Percentiles rank a stretch among this genome's conserved stretches.
Evolutionary conservation across 2,113 vertebrate species (phyloP).

Genomic region (Nannobrachium achirus): DNA sequence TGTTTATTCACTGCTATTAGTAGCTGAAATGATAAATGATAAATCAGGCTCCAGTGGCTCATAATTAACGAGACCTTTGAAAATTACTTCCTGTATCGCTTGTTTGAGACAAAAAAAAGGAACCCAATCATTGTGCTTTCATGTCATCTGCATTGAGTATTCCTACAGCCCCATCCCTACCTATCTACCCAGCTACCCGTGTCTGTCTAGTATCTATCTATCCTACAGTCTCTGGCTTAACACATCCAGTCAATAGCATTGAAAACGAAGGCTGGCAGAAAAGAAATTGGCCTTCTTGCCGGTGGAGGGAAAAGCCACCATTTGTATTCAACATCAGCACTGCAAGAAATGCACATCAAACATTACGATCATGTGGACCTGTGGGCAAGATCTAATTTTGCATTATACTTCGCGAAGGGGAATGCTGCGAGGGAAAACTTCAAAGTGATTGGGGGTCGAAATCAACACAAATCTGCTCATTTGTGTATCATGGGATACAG

Average conservation of each 20-base stretch:
- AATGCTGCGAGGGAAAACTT: slow-evolving; percentile 41
- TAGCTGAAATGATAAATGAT: slow-evolving; percentile 42
- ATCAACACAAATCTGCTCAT: slow-evolving; percentile 44
- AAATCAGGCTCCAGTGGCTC: slow-evolving; percentile 48
- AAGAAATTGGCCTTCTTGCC: slow-evolving; percentile 45
- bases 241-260: slow-evolving; percentile 27
- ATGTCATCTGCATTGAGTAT: slow-evolving; percentile 31
- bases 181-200: background rate
- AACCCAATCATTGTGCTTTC: slow-evolving; percentile 50
- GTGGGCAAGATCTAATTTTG: slow-evolving; percentile 51
- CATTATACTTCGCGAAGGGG: slow-evolving; percentile 17
- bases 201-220: background rate
- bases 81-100: slow-evolving; percentile 37
- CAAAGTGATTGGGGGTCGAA: slow-evolving; percentile 46
- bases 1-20: slow-evolving; percentile 36
- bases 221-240: background rate
- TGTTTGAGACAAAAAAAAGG: slow-evolving; percentile 33
- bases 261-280: slow-evolving; percentile 33
- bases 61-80: slow-evolving; percentile 52
- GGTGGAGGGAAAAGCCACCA: slow-evolving; percentile 29
- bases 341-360: slow-evolving; percentile 48
- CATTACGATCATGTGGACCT: slow-evolving; percentile 46
- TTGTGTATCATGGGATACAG: slow-evolving; percentile 39
- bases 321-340: slow-evolving; percentile 47
- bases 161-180: background rate